Evolutionary conservation across 1,140 invertebrate genomes (phyloP).

Genomic region (Archivesica marissinica): DNA sequence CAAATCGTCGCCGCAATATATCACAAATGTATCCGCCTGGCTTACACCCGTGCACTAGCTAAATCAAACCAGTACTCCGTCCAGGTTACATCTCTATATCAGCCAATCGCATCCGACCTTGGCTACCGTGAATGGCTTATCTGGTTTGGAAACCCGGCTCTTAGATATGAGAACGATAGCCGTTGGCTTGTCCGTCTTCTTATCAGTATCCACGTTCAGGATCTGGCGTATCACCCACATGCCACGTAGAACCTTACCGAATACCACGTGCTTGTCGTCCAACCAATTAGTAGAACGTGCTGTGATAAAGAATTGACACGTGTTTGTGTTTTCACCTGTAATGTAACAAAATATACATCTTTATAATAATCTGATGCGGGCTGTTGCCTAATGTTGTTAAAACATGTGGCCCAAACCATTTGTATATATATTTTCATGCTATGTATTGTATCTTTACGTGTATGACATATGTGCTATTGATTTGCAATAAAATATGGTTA

Average conservation of each 20-base stretch:
- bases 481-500: too few relatives aligned
- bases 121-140: slow-evolving; percentile 35
- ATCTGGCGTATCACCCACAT: slow-evolving; percentile 62
- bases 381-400: too few relatives aligned
- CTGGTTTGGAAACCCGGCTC: slow-evolving; percentile 14
- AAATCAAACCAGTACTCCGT: background rate
- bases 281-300: slow-evolving; percentile 97
- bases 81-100: background rate
- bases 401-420: too few relatives aligned
- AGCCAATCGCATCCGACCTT: slow-evolving; percentile 47
- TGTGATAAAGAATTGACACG: slow-evolving; percentile 86
- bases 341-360: too few relatives aligned
- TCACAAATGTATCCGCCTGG: background rate
- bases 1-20: background rate
- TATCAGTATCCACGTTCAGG: slow-evolving; percentile 23
- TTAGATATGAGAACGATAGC: slow-evolving; percentile 36
- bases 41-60: background rate
- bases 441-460: too few relatives aligned
- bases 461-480: too few relatives aligned
- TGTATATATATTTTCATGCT: too few relatives aligned
- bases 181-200: slow-evolving; percentile 16
- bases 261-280: slow-evolving; percentile 96
- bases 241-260: slow-evolving; percentile 91
- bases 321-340: slow-evolving; percentile 88
- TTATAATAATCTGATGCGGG: too few relatives aligned